Base-by-base conservation (phyloP, 2,888 invertebrate species). In the Lasioglossum pauxillum region DNA sequence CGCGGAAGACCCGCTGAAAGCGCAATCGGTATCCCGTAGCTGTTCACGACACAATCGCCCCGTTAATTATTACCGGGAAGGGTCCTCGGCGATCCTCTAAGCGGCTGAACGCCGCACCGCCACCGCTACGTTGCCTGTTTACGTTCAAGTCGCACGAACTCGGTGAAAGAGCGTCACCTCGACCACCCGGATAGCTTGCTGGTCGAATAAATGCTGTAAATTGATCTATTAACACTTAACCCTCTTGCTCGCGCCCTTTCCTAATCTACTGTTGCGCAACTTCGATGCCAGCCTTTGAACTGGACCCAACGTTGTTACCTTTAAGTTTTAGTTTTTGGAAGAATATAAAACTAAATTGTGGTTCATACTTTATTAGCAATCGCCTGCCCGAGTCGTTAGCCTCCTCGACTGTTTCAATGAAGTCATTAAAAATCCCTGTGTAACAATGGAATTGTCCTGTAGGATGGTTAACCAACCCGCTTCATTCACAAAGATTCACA, bases 21-120 rank as follows among this genome's bases (percentile, higher is more conserved):
- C 41, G 14, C 41, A 71, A 38, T 76, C 44, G 64, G 23, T 23
- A 12, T 49, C 74, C 49, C 75, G 44, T 71, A n/a, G 46, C 38
- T 49, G 8, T 49, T 64, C n/a, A 19, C 81, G 14, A 80, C 8
- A 67, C 81, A 74, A 80, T 82, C n/a, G 16, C 1, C 41, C n/a
- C 67, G 53, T 44, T 80, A 81, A 74, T 80, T 73, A 41, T 81
- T 71, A 69, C 69, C 69, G 69, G 1, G 69, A 69, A 38, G 69
- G 23, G 69, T 69, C 69, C 69, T 35, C 69, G 38, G 38, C 38
- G 38, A 69, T 19, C 10, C 35, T 35, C 23, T 19, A 19, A 64
- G 31, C 64, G 7, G 31, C 31, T 5, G 16, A 27, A 60, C 27
- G 60, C 27, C 60, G 27, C 60, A 27, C 27, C 16, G 35, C 16